Conservation (phyloP, 2,113 vertebrate genomes). For the Xiphophorus hellerii region DNA sequence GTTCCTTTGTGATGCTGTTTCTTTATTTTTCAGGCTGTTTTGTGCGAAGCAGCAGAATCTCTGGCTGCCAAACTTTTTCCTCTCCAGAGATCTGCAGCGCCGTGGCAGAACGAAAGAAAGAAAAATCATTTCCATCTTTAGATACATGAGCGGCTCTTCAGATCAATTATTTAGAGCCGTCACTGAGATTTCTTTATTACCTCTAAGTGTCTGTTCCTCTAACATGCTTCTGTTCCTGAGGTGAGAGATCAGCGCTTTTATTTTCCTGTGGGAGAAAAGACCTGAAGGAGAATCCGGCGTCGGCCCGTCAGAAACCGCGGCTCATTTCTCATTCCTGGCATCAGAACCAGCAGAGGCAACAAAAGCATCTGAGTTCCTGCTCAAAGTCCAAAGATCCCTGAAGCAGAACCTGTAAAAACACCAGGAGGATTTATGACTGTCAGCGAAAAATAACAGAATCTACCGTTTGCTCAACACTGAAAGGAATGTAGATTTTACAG, state of each 20-base stretch:
- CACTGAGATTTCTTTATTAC: constrained; percentile 2
- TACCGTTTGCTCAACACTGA: too few relatives aligned
- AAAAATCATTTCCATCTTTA: constrained; percentile 11
- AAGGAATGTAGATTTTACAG: too few relatives aligned
- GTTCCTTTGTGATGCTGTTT: too few relatives aligned
- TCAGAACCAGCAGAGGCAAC: neutral
- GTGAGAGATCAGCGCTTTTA: neutral
- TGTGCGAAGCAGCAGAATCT: too few relatives aligned
- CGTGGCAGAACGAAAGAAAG: constrained; percentile 7
- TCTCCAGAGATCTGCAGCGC: neutral
- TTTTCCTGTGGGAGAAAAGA: neutral
- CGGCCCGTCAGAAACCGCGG: neutral
- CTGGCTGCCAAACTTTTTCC: neutral
- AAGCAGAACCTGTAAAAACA: neutral
- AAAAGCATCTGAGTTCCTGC: neutral
- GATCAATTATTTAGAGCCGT: constrained; percentile 14
- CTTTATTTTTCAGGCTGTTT: too few relatives aligned
- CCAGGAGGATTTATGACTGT: neutral
- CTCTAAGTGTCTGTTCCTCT: neutral
- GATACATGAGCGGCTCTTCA: neutral
- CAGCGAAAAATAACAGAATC: too few relatives aligned
- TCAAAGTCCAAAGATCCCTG: constrained; percentile 5
- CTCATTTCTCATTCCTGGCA: neutral
- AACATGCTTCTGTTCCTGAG: neutral
- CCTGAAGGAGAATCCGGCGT: neutral